A percentile compares a stretch with the other conserved stretches of the same genome.
phyloP scores from a whole-genome alignment of 2,113 vertebrate species.

The Ailuropoda melanoleuca region DNA sequence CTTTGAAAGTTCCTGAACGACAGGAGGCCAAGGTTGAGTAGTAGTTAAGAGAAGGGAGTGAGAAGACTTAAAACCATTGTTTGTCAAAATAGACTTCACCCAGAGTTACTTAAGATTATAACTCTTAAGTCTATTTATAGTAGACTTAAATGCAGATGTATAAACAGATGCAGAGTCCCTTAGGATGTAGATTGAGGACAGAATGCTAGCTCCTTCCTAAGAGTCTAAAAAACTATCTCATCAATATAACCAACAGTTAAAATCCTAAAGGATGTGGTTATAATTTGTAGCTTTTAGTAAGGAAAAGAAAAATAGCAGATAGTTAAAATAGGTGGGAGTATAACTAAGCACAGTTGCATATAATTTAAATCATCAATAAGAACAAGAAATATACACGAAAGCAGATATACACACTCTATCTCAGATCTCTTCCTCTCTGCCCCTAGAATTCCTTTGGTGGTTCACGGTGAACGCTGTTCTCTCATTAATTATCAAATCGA shows the following conservation, averaged over 20 bases:
- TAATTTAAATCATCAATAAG: neutral
- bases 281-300: conserved; percentile 24
- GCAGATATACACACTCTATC: neutral
- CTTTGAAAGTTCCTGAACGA: neutral
- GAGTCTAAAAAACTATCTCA: neutral
- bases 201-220: neutral
- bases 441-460: neutral
- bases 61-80: neutral
- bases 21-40: neutral
- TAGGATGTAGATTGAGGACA: neutral
- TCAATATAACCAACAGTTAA: neutral
- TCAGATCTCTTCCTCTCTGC: neutral
- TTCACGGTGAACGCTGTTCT: neutral
- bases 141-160: neutral
- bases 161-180: neutral
- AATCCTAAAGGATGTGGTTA: neutral
- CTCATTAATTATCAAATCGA: conserved; percentile 45
- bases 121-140: too few relatives aligned
- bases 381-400: neutral
- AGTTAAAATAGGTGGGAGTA: neutral
- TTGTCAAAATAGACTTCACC: neutral
- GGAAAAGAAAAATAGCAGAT: neutral
- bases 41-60: neutral
- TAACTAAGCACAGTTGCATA: neutral
- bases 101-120: too few relatives aligned